These are phyloP conservation scores for Solenopsis fugax DNA, from an alignment of 1,140 invertebrate species.

Conservation along the genomic window DNA sequence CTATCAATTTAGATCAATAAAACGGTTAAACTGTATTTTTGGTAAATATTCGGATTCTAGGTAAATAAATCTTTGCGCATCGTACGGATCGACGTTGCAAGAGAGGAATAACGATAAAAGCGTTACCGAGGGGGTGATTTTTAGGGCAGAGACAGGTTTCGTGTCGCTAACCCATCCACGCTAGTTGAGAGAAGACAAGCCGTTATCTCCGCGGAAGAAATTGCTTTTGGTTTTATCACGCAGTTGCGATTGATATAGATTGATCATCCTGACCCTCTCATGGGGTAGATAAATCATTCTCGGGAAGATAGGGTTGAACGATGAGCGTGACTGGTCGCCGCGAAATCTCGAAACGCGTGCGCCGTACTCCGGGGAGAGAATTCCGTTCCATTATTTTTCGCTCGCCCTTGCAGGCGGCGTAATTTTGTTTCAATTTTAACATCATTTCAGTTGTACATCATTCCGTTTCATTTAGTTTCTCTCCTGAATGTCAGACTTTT, in stretches of 20 bases:
- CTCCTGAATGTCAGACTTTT: not conserved
- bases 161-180: constrained; percentile 33
- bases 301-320: not conserved
- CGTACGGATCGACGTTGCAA: not conserved
- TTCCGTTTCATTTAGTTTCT: not conserved
- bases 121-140: constrained; percentile 8
- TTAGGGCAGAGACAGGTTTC: constrained; percentile 9
- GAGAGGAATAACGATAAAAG: not conserved
- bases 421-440: constrained; percentile 33
- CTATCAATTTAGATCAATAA: constrained; percentile 9
- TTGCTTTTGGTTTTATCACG: constrained; percentile 70
- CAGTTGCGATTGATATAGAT: constrained; percentile 73
- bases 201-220: constrained; percentile 68
- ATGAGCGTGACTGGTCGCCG: constrained; percentile 23
- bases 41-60: constrained; percentile 1
- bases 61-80: constrained; percentile 13
- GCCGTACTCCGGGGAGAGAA: not conserved
- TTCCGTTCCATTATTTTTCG: constrained; percentile 37
- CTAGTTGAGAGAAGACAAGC: constrained; percentile 49
- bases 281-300: constrained; percentile 67
- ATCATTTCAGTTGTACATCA: not conserved
- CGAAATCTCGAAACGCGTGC: constrained; percentile 63
- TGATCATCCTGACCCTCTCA: constrained; percentile 64
- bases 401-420: not conserved
- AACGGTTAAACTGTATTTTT: not conserved